Conservation (phyloP, 2,113 vertebrate genomes). For the Corythornis vintsioides region DNA sequence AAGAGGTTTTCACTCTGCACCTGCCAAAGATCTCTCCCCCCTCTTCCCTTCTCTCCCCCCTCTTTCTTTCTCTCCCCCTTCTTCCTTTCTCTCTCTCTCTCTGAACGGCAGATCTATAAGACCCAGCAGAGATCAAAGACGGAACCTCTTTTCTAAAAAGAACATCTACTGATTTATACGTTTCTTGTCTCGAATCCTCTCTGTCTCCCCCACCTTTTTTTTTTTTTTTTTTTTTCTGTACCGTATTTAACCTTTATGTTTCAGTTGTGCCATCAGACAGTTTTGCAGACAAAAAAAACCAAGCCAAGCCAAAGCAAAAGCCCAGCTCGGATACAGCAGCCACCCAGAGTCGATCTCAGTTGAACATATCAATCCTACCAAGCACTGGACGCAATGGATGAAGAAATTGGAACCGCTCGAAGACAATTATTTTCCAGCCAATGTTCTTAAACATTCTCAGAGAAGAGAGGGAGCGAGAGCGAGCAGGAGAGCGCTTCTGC, state of each 20-base stretch:
- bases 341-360: conserved; percentile 32
- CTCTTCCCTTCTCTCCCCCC: background rate
- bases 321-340: conserved; percentile 62
- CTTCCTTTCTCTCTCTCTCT: background rate
- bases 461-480: conserved; percentile 39
- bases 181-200: conserved; percentile 28
- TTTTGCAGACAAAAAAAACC: conserved; percentile 58
- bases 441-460: conserved; percentile 49
- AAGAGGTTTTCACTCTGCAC: conserved; percentile 75
- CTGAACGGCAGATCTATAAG: conserved; percentile 46
- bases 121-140: conserved; percentile 54
- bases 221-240: background rate
- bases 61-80: background rate
- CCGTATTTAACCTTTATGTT: conserved; percentile 70
- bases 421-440: conserved; percentile 28
- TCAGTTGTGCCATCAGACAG: conserved; percentile 66
- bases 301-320: conserved; percentile 40
- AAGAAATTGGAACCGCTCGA: conserved; percentile 48
- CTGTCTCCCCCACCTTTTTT: background rate
- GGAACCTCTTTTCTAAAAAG: conserved; percentile 44
- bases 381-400: conserved; percentile 50
- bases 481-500: conserved; percentile 44
- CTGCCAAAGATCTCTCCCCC: conserved; percentile 70
- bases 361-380: conserved; percentile 2
- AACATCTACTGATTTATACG: conserved; percentile 50